A percentile compares a stretch with the other conserved stretches of the same genome.
Evolutionary conservation across 2,888 invertebrate genomes (phyloP).

Genomic region (Smittia sp.): DNA sequence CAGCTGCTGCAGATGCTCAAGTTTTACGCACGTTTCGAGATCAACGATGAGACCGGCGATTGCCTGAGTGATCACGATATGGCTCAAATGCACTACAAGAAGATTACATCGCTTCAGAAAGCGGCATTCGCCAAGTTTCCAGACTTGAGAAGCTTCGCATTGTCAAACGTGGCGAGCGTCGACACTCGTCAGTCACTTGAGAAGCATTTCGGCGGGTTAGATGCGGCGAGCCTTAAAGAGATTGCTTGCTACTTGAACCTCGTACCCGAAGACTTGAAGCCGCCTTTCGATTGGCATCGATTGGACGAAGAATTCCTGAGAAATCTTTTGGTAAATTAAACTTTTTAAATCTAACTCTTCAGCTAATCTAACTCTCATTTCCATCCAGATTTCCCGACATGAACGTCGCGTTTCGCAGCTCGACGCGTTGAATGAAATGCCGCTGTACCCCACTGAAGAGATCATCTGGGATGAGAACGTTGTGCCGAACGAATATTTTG

Average conservation of each 20-base stretch:
- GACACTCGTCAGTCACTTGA: constrained; percentile 80
- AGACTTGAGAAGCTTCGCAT: constrained; percentile 78
- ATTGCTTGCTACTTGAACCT: constrained; percentile 86
- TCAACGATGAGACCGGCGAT: constrained; percentile 93
- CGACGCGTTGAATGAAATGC: constrained; percentile 95
- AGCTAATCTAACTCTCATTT: too few species aligned
- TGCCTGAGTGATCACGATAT: constrained; percentile 91
- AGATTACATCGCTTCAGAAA: constrained; percentile 86
- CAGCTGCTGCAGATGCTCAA: constrained; percentile 92
- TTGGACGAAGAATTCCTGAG: constrained; percentile 77
- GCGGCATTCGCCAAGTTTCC: constrained; percentile 91
- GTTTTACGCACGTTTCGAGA: constrained; percentile 96
- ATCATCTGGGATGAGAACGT: constrained; percentile 99
- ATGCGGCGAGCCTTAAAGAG: constrained; percentile 74
- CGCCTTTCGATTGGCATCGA: constrained; percentile 67
- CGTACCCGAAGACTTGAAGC: constrained; percentile 71
- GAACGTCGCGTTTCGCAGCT: constrained; percentile 88
- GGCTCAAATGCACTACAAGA: constrained; percentile 88
- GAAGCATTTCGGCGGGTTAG: constrained; percentile 75
- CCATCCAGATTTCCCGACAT: constrained; percentile 71
- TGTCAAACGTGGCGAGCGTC: constrained; percentile 93
- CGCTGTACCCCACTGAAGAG: constrained; percentile 95
- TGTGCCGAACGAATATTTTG: constrained; percentile 95
- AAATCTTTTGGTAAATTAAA: constrained; percentile 72
- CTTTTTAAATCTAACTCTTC: neutral